Evolutionary conservation across 2,113 vertebrate genomes (phyloP), one percentile per base, ranked within the genome.

Genomic region (Dascyllus trimaculatus): DNA sequence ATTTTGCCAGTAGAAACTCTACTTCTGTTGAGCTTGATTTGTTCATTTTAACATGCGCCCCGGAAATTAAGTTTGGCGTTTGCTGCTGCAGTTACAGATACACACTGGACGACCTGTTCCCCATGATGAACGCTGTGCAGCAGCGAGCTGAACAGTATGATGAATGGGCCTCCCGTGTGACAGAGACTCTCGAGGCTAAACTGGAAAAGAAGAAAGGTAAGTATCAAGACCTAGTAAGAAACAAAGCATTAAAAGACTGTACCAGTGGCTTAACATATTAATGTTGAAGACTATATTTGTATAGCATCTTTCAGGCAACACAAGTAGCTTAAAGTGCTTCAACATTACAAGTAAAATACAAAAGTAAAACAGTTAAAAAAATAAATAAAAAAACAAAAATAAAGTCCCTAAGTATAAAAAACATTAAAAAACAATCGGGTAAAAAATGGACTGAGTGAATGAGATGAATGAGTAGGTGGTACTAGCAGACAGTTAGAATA

Each of bases 101-200:
- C 62, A 95, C 95, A 15, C 92, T 99, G 93, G 97, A 98, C 61
- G 96, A 99, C 17, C 96, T 99, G 72, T 95, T 95, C 62, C 97
- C 97, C 0, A 99, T 99, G 97, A 95, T 99, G 96, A 93, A 91
- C 0, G 96, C 96, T 0, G 88, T 99, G 49, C 96, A 95, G 81
- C 94, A 96, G 81, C 95, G 96, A 3, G 96, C 98, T 0, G 95
- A 97, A 43, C 95, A 94, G 0, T 99, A 99, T 66, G 96, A 99
- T 0, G 92, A 96, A 1, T 99, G 98, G 98, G 96, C 97, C 51
- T 89, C 93, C 38, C 94, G 91, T 0, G 98, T 98, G 49, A 92
- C 84, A 0, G 96, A 97, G 82, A 95, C 95, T 66, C 92, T 99
- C 59, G 97, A 99, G 89, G 97, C 96, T 21, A 98, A 98, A 85